These are phyloP conservation scores for Dolichopus griseipennis DNA, from an alignment of 2,888 invertebrate genomes.

Conservation along the genomic window DNA sequence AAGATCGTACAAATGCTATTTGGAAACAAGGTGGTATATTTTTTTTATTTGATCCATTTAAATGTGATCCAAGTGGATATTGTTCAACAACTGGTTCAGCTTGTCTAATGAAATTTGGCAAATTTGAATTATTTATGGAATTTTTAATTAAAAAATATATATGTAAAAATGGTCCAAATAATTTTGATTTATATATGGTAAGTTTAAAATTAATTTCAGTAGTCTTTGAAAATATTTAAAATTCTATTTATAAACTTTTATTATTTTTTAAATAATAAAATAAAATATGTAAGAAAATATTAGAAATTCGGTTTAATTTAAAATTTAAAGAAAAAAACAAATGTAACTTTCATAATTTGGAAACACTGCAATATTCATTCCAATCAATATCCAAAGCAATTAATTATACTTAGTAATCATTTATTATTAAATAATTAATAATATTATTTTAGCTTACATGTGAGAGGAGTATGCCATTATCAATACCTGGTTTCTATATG, in stretches of 20 bases:
- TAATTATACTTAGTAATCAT: too few species aligned
- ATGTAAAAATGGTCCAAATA: constrained; percentile 20
- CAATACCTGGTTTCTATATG: constrained; percentile 9
- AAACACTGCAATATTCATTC: constrained; percentile 1
- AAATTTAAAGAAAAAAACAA: neutral
- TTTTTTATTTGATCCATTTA: constrained; percentile 45
- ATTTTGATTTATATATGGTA: constrained; percentile 21
- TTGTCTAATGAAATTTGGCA: constrained; percentile 37
- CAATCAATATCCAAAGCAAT: neutral
- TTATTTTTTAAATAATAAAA: too few species aligned
- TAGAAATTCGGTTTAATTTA: too few species aligned
- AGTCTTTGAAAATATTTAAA: too few species aligned
- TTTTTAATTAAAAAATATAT: constrained; percentile 34
- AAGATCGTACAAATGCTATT: constrained; percentile 38
- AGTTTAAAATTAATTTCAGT: constrained; percentile 10
- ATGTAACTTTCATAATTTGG: neutral
- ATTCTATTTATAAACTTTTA: too few species aligned
- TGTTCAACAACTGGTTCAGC: constrained; percentile 35
- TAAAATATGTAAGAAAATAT: too few species aligned
- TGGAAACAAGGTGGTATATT: constrained; percentile 41
- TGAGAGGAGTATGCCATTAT: constrained; percentile 11
- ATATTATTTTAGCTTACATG: constrained; percentile 17
- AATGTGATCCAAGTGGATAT: constrained; percentile 41
- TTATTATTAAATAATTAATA: neutral
- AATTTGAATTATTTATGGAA: constrained; percentile 30